These are phyloP conservation scores for Nomada flava DNA, from an alignment of 2,888 invertebrate genomes.

Conservation along the genomic window DNA sequence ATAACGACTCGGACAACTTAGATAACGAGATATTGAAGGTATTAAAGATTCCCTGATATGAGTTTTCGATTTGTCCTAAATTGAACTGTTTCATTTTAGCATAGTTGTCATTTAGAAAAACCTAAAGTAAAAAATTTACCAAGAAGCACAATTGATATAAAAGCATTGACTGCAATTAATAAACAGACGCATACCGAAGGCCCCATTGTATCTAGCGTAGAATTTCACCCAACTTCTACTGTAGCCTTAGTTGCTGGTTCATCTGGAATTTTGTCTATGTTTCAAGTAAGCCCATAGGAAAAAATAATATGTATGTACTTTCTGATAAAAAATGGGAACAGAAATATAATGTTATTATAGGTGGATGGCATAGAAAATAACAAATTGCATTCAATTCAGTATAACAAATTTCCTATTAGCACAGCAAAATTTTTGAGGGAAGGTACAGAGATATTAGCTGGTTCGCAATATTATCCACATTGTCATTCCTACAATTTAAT, in stretches of 20 bases:
- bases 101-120: conserved; percentile 86
- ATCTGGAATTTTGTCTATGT: conserved; percentile 90
- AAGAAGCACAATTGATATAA: conserved; percentile 87
- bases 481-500: conserved; percentile 93
- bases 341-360: conserved; percentile 73
- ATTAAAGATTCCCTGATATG: not conserved
- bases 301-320: not conserved
- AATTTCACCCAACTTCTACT: conserved; percentile 95
- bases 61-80: conserved; percentile 1
- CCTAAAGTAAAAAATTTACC: conserved; percentile 84
- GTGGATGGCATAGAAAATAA: conserved; percentile 93
- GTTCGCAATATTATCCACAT: conserved; percentile 86
- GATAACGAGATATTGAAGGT: conserved; percentile 87
- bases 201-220: conserved; percentile 88
- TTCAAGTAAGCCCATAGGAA: conserved; percentile 85
- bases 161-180: conserved; percentile 89
- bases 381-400: conserved; percentile 92
- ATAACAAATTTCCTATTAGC: conserved; percentile 90
- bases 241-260: conserved; percentile 93
- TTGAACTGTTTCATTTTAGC: conserved; percentile 63
- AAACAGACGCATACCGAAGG: conserved; percentile 89
- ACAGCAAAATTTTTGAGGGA: conserved; percentile 91
- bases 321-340: not conserved
- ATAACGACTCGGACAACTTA: conserved; percentile 83
- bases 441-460: conserved; percentile 91